Percentiles rank a stretch among this genome's conserved stretches.
These are phyloP conservation scores for Lepus americanus DNA, from an alignment of 2,113 vertebrate genomes.

Conservation along the genomic window DNA sequence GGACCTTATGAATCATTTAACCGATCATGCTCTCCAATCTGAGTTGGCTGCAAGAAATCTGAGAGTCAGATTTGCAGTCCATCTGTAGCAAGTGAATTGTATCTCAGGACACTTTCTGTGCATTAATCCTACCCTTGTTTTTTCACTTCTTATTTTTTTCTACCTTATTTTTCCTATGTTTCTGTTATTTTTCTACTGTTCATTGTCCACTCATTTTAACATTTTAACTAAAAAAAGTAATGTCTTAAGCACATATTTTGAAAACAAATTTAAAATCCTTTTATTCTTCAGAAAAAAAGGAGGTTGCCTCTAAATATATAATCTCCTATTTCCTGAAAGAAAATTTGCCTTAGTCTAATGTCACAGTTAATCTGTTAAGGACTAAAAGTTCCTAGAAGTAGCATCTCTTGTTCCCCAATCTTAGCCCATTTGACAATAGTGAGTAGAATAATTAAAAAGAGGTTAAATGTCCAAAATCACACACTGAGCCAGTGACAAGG, in stretches of 20 bases:
- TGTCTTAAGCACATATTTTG: background rate
- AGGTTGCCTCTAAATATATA: background rate
- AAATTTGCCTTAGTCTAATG: slow-evolving; percentile 11
- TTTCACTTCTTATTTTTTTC: slow-evolving; percentile 28
- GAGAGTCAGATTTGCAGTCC: slow-evolving; percentile 59
- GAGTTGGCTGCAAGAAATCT: slow-evolving; percentile 64
- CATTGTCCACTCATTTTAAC: background rate
- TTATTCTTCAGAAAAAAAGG: slow-evolving; percentile 3
- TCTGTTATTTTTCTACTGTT: slow-evolving; percentile 2
- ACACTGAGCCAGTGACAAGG: background rate
- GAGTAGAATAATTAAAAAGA: background rate
- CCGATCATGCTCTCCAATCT: slow-evolving; percentile 43
- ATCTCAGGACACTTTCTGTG: slow-evolving; percentile 9
- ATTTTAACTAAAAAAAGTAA: slow-evolving; percentile 50
- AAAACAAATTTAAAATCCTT: slow-evolving; percentile 39
- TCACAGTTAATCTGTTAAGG: background rate
- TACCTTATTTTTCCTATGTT: background rate
- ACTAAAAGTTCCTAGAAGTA: background rate
- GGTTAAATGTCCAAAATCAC: background rate
- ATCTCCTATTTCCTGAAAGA: background rate
- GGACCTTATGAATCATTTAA: slow-evolving; percentile 55
- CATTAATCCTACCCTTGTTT: background rate
- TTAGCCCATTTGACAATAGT: slow-evolving; percentile 25
- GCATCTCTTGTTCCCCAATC: background rate
- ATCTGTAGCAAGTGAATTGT: slow-evolving; percentile 52